Conservation (phyloP, 2,888 invertebrate species). For the Nebria salina region DNA sequence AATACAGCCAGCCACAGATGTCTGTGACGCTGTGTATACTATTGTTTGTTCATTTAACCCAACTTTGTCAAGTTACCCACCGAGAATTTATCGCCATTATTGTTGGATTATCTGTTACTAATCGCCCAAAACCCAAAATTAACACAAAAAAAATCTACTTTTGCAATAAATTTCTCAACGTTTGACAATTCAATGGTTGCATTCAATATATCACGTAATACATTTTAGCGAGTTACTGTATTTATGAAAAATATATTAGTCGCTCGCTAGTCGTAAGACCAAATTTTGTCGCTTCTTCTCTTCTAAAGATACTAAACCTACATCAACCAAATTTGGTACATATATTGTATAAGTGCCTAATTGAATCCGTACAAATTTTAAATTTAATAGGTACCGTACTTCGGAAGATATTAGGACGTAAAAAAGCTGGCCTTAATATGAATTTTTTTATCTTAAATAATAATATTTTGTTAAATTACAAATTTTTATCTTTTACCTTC, state of each 20-base stretch:
- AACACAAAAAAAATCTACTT: slow-evolving; percentile 1
- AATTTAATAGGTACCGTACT: too few species aligned
- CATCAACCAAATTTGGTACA: not conserved
- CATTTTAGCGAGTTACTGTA: too few species aligned
- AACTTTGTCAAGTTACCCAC: slow-evolving; percentile 31
- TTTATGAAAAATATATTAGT: too few species aligned
- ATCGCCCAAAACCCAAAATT: not conserved
- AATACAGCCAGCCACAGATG: slow-evolving; percentile 32
- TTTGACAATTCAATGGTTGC: not conserved
- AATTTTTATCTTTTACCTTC: too few species aligned
- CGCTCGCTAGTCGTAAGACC: too few species aligned
- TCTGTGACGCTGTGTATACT: slow-evolving; percentile 30
- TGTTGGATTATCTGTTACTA: slow-evolving; percentile 25
- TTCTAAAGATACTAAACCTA: not conserved
- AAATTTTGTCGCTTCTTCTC: too few species aligned
- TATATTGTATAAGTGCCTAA: not conserved
- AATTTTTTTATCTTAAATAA: too few species aligned
- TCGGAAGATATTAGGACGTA: too few species aligned
- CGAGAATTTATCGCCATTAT: slow-evolving; percentile 34
- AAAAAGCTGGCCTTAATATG: too few species aligned
- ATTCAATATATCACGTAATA: not conserved
- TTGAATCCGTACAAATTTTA: not conserved
- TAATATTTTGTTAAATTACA: too few species aligned
- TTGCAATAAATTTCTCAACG: not conserved
- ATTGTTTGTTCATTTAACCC: slow-evolving; percentile 37